These are phyloP conservation scores for Emydoidea blandingii DNA, from an alignment of 2,797 vertebrate genomes.

Conservation along the genomic window DNA sequence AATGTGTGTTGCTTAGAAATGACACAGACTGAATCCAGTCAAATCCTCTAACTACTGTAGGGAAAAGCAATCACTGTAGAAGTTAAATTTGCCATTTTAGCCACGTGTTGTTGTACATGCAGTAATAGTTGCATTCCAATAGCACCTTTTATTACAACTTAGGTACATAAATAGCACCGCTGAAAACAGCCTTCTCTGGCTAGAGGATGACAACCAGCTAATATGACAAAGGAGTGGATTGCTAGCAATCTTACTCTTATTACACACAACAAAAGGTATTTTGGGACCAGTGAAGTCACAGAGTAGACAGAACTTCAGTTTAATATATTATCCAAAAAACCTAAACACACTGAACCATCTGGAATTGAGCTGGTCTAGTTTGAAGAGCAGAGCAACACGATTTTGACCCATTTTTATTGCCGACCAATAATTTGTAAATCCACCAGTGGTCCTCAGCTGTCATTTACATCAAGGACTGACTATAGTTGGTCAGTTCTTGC, in stretches of 20 bases:
- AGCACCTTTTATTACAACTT: not conserved
- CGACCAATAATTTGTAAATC: not conserved
- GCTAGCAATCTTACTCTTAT: slow-evolving; percentile 10
- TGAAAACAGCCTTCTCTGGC: slow-evolving; percentile 41
- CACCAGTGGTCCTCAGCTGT: fast-evolving
- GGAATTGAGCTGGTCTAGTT: slow-evolving; percentile 5
- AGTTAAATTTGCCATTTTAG: not conserved
- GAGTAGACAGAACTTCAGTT: slow-evolving; percentile 48
- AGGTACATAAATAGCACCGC: not conserved
- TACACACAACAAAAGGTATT: not conserved
- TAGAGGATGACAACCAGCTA: not conserved
- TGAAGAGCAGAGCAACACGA: not conserved
- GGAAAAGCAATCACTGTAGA: not conserved
- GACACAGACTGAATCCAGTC: not conserved
- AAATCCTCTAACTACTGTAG: not conserved
- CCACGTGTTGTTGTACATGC: not conserved
- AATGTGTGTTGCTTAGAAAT: not conserved
- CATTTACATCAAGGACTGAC: fast-evolving
- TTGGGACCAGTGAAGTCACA: slow-evolving; percentile 26
- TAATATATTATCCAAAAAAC: not conserved
- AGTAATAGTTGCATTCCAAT: not conserved
- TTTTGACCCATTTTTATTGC: not conserved
- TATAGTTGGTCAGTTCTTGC: fast-evolving
- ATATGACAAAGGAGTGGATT: not conserved
- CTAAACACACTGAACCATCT: not conserved